phyloP scores from a whole-genome alignment of 2,797 vertebrate genomes.

The Halcyon badia region DNA sequence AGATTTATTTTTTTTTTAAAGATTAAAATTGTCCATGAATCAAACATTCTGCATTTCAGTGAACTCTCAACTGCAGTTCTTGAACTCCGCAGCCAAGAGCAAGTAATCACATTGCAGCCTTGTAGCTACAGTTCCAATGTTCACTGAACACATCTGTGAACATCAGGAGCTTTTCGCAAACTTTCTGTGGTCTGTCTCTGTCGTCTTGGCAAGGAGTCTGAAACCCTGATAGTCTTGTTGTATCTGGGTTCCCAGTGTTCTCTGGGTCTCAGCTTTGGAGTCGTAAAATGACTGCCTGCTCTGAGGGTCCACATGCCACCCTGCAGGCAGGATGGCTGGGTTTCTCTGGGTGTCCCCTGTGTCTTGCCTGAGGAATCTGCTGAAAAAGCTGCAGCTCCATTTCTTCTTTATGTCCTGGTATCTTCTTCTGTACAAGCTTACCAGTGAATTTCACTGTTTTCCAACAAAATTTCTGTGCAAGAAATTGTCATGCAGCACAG shows the following conservation, averaged over 20 bases:
- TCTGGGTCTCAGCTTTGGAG: background rate
- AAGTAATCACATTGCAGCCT: background rate
- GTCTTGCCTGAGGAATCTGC: background rate
- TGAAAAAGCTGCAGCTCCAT: background rate
- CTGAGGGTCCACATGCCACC: background rate
- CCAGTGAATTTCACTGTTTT: background rate
- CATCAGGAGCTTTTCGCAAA: background rate
- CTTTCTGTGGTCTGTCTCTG: background rate
- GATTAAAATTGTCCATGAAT: background rate
- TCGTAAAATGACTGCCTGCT: background rate
- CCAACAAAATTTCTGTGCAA: background rate
- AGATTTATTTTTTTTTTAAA: no score
- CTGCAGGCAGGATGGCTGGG: background rate
- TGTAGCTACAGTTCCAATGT: background rate
- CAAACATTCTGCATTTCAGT: background rate
- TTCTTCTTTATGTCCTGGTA: background rate
- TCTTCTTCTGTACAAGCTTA: background rate
- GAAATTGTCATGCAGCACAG: background rate
- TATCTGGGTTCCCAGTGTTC: background rate
- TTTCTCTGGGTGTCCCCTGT: background rate
- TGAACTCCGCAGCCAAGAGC: background rate
- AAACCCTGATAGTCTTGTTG: background rate
- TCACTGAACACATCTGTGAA: background rate
- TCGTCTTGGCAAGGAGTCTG: background rate
- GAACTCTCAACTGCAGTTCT: background rate